Evolutionary conservation across 2,888 invertebrate species (phyloP).

Genomic region (Drosophila melanosoma): DNA sequence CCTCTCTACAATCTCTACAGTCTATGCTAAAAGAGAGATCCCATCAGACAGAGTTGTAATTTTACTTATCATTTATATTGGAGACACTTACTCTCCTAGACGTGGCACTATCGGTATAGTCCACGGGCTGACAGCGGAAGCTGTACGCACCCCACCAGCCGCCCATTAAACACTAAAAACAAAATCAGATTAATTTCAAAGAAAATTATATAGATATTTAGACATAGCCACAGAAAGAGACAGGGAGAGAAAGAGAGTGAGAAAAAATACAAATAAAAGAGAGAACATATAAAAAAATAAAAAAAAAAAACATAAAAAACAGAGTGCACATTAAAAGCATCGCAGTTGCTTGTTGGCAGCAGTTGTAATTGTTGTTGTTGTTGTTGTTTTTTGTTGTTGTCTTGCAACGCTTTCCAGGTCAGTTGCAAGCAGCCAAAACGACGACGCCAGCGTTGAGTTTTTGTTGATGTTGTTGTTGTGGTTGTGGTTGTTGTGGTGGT

Average conservation of each 20-base stretch:
- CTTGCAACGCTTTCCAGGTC: slow-evolving; percentile 39
- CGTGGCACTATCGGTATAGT: slow-evolving; percentile 92
- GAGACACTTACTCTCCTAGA: slow-evolving; percentile 92
- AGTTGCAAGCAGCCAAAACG: slow-evolving; percentile 52
- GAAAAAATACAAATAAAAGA: slow-evolving; percentile 49
- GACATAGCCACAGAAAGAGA: slow-evolving; percentile 16
- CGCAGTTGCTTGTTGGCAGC: slow-evolving; percentile 8
- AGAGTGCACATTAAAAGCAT: slow-evolving; percentile 45
- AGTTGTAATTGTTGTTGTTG: slow-evolving; percentile 7
- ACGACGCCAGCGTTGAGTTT: slow-evolving; percentile 47
- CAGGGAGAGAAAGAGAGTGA: slow-evolving; percentile 23
- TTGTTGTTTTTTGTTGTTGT: slow-evolving; percentile 25
- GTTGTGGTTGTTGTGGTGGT: slow-evolving; percentile 5
- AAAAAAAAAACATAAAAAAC: slow-evolving; percentile 43
- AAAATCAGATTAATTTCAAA: slow-evolving; percentile 78
- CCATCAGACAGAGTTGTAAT: slow-evolving; percentile 28
- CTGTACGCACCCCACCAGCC: slow-evolving; percentile 97
- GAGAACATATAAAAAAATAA: slow-evolving; percentile 42
- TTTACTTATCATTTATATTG: slow-evolving; percentile 2
- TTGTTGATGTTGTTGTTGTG: slow-evolving; percentile 15
- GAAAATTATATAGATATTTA: slow-evolving; percentile 19
- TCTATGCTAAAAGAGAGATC: not conserved
- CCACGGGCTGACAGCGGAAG: slow-evolving; percentile 95
- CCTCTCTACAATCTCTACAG: not conserved
- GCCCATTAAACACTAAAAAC: slow-evolving; percentile 92